phyloP scores from a whole-genome alignment of 1,140 invertebrate genomes.

The Xylocopa sonorina region DNA sequence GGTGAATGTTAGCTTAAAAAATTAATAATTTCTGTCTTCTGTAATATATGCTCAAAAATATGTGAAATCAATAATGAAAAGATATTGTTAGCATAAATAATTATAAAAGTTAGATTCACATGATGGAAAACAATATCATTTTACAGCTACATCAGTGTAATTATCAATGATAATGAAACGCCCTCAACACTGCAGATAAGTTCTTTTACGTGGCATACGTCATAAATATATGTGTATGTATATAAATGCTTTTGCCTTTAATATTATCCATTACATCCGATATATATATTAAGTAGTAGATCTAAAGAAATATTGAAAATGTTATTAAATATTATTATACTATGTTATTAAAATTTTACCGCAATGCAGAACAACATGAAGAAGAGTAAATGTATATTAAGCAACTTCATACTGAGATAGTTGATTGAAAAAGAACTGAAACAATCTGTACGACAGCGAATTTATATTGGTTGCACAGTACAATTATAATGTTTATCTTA shows the following conservation, averaged over 20 bases:
- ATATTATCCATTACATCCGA: background rate
- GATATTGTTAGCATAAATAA: background rate
- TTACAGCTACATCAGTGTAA: background rate
- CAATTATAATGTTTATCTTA: conserved; percentile 49
- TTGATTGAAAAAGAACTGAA: background rate
- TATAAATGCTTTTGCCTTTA: background rate
- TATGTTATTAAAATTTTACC: conserved; percentile 35
- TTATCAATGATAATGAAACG: conserved; percentile 11
- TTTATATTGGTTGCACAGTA: conserved; percentile 35
- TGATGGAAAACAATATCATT: background rate
- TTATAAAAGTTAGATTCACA: background rate
- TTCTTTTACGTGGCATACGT: background rate
- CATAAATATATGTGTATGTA: background rate
- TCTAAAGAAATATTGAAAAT: background rate
- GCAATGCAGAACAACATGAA: conserved; percentile 29
- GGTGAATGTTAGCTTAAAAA: background rate
- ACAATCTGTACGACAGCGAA: background rate
- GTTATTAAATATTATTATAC: background rate
- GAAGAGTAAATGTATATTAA: background rate
- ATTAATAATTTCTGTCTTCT: background rate
- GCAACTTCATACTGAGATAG: conserved; percentile 42
- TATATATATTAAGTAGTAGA: background rate
- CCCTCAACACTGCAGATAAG: background rate
- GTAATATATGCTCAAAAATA: background rate
- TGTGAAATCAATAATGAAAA: background rate